Evolutionary conservation across 2,797 vertebrate genomes (phyloP).

Genomic region (Argyrosomus regius): DNA sequence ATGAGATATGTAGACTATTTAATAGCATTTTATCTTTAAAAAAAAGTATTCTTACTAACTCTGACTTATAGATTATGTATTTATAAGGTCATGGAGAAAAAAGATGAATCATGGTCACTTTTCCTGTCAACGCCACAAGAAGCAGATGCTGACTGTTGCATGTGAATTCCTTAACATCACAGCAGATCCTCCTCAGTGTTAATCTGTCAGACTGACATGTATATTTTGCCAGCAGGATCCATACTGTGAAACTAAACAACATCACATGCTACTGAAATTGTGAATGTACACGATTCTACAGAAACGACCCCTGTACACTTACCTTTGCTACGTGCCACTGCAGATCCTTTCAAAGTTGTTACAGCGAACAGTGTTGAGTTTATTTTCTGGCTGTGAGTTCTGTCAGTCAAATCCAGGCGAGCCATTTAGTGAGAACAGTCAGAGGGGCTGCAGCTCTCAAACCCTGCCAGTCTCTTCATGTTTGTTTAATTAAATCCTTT

Average conservation of each 20-base stretch:
- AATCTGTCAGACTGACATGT: too few species aligned
- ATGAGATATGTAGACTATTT: too few species aligned
- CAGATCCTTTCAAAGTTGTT: background rate
- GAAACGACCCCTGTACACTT: background rate
- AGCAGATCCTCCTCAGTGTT: too few species aligned
- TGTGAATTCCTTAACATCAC: too few species aligned
- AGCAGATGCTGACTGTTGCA: too few species aligned
- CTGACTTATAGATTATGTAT: too few species aligned
- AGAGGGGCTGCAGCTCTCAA: slow-evolving; percentile 25
- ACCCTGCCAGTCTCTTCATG: slow-evolving; percentile 42
- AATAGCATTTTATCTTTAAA: too few species aligned
- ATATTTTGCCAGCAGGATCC: background rate
- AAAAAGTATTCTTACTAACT: too few species aligned
- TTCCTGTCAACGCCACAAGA: too few species aligned
- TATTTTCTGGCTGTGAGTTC: slow-evolving; percentile 15
- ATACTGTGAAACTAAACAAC: background rate
- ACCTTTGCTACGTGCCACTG: background rate
- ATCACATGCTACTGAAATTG: background rate
- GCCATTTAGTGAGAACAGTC: slow-evolving; percentile 26
- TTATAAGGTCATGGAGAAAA: too few species aligned
- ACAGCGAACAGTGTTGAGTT: slow-evolving; percentile 7
- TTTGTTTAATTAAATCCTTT: slow-evolving; percentile 48
- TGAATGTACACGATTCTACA: background rate
- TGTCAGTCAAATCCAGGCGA: slow-evolving; percentile 22
- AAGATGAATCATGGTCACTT: too few species aligned